These are phyloP conservation scores for human DNA, from an alignment of 2,113 vertebrate genomes.

Conservation along the genomic window DNA sequence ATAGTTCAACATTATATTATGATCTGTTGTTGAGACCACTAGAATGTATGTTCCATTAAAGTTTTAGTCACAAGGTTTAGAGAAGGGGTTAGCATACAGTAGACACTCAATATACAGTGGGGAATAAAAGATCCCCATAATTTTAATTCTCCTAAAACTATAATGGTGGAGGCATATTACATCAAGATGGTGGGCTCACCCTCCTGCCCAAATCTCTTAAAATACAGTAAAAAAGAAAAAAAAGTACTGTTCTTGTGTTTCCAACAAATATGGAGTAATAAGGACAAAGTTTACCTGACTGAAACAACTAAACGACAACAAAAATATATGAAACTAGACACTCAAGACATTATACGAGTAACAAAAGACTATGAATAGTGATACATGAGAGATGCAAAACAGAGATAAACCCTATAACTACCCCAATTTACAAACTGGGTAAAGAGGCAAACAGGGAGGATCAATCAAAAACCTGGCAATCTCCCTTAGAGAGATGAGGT, in stretches of 20 bases:
- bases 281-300: not conserved
- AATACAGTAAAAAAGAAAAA: constrained; percentile 11
- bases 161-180: not conserved
- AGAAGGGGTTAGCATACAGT: not conserved
- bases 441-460: not conserved
- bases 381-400: not conserved
- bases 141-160: constrained; percentile 20
- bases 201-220: not conserved
- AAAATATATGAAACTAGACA: not conserved
- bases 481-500: not conserved
- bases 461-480: not conserved
- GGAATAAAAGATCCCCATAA: not conserved
- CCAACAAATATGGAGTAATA: not conserved
- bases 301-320: not conserved
- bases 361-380: not conserved
- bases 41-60: not conserved
- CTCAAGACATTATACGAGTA: not conserved
- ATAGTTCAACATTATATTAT: not conserved
- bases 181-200: not conserved
- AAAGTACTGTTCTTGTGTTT: not conserved
- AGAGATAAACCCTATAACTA: not conserved
- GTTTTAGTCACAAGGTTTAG: not conserved
- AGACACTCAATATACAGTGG: not conserved
- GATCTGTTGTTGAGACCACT: not conserved
- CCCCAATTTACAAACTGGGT: not conserved